Evolutionary conservation across 1,140 invertebrate species (phyloP).

Genomic region (Brachionus rubens): DNA sequence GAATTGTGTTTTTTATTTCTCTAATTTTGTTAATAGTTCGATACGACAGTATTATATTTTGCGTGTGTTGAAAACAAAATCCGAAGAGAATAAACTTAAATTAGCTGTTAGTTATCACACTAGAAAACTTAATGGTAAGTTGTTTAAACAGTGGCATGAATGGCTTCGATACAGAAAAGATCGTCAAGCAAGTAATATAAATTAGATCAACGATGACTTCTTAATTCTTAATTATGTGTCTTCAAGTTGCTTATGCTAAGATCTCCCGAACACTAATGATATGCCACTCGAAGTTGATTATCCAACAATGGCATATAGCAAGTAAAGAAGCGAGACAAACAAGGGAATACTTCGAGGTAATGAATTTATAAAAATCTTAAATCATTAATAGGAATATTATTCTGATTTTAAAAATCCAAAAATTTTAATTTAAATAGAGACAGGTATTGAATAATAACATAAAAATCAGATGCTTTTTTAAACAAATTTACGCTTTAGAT

Average conservation of each 20-base stretch:
- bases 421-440: background rate
- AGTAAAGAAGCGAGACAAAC: conserved; percentile 54
- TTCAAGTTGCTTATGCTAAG: conserved; percentile 36
- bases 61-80: conserved; percentile 49
- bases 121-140: conserved; percentile 50
- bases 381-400: background rate
- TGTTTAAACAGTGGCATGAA: conserved; percentile 53
- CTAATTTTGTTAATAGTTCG: conserved; percentile 48
- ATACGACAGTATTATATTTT: conserved; percentile 54
- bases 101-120: conserved; percentile 51
- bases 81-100: conserved; percentile 50
- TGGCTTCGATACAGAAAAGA: conserved; percentile 56
- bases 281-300: conserved; percentile 51
- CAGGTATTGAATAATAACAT: conserved; percentile 2
- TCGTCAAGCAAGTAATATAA: conserved; percentile 55
- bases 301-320: conserved; percentile 55
- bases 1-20: no score
- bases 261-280: background rate
- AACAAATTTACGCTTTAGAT: no score
- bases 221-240: background rate
- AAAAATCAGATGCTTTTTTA: background rate
- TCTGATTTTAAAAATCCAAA: no score
- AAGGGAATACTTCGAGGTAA: conserved; percentile 59
- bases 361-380: background rate
- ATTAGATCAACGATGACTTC: background rate